phyloP scores from a whole-genome alignment of 2,113 vertebrate genomes.

The Mustelus asterias region DNA sequence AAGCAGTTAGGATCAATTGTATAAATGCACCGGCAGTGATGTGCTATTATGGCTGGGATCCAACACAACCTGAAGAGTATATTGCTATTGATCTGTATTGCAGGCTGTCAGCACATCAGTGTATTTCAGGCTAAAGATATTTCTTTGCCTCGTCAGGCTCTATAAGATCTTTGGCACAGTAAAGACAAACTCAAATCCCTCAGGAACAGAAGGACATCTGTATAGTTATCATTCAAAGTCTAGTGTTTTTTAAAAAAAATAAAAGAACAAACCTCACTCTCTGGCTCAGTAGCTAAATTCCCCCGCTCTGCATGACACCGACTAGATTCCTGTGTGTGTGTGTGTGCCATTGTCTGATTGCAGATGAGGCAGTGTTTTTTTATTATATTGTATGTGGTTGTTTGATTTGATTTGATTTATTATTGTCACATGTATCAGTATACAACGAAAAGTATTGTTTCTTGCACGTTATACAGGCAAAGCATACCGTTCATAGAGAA shows the following conservation, averaged over 20 bases:
- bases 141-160: neutral
- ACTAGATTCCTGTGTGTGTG: neutral
- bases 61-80: constrained; percentile 35
- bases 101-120: constrained; percentile 25
- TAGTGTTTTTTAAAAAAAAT: neutral
- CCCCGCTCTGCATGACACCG: neutral
- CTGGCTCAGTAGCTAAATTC: neutral
- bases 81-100: constrained; percentile 37
- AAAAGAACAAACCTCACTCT: neutral
- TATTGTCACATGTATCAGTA: no score
- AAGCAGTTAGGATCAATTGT: neutral
- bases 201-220: neutral
- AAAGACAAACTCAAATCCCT: neutral
- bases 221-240: constrained; percentile 1
- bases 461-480: no score
- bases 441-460: no score
- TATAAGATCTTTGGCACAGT: neutral
- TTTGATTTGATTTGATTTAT: no score
- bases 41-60: constrained; percentile 39
- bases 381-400: neutral
- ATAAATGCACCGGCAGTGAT: neutral
- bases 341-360: neutral
- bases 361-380: neutral
- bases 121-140: neutral
- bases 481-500: no score